Conservation (phyloP, 1,140 invertebrate genomes). For the Apis dorsata region DNA sequence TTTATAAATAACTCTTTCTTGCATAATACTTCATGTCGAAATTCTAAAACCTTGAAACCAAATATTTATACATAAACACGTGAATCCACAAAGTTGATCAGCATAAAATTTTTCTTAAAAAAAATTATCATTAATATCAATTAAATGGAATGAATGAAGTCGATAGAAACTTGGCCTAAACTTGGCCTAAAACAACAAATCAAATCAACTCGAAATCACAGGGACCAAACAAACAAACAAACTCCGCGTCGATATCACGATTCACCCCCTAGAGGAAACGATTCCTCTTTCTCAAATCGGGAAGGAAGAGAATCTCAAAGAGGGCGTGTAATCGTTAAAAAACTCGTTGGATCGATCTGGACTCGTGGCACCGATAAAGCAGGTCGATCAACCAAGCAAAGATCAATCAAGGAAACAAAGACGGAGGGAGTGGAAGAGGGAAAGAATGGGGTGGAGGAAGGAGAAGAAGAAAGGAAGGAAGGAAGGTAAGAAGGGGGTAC, state of each 20-base stretch:
- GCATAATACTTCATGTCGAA: no score
- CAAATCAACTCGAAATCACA: no score
- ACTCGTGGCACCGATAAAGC: slow-evolving; percentile 33
- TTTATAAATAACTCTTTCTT: no score
- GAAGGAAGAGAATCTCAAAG: slow-evolving; percentile 17
- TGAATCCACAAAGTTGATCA: no score
- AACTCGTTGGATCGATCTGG: slow-evolving; percentile 46
- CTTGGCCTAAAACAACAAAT: no score
- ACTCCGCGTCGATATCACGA: no score
- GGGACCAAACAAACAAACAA: not conserved
- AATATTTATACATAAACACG: no score
- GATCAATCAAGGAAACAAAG: slow-evolving; percentile 50
- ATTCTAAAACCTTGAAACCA: no score
- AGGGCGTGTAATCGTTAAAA: slow-evolving; percentile 13
- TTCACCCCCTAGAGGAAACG: not conserved
- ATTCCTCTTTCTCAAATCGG: slow-evolving; percentile 6
- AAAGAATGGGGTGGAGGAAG: not conserved
- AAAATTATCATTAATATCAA: no score
- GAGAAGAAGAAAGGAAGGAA: slow-evolving; percentile 9
- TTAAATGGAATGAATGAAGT: no score
- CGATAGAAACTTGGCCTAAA: no score
- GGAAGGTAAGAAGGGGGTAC: slow-evolving; percentile 22
- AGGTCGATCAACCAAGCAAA: slow-evolving; percentile 48
- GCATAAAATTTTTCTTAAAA: no score
- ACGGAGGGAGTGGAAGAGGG: not conserved